These are phyloP conservation scores for Dendrolimus houi DNA, from an alignment of 2,888 invertebrate genomes.

Conservation along the genomic window DNA sequence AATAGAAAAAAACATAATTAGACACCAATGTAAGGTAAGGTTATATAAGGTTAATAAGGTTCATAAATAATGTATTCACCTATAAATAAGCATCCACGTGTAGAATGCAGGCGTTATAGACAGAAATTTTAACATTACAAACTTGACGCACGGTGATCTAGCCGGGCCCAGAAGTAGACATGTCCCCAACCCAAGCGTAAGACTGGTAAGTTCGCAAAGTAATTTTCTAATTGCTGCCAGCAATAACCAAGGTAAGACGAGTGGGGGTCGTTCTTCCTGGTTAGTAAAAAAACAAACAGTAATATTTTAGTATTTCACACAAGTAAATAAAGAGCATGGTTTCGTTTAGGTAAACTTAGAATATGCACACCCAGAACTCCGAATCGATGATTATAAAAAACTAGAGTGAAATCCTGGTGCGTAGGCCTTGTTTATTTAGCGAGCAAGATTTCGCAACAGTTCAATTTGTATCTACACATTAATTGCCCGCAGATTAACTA, in stretches of 20 bases:
- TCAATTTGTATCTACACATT: no score
- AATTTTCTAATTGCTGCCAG: slow-evolving; percentile 64
- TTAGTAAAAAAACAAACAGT: neutral
- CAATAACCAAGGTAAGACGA: slow-evolving; percentile 72
- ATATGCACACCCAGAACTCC: no score
- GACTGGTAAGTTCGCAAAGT: slow-evolving; percentile 57
- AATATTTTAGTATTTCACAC: neutral
- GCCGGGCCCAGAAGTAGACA: slow-evolving; percentile 64
- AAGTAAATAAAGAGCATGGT: no score
- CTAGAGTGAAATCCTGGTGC: no score
- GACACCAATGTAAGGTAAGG: no score
- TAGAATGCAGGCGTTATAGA: slow-evolving; percentile 66
- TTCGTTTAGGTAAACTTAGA: no score
- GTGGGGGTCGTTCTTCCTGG: slow-evolving; percentile 67
- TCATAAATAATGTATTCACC: slow-evolving; percentile 28
- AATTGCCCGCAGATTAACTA: no score
- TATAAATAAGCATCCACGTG: slow-evolving; percentile 66
- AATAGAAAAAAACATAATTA: no score
- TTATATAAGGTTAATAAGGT: no score
- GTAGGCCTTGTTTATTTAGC: no score
- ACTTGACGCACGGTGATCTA: slow-evolving; percentile 62
- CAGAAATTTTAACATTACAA: slow-evolving; percentile 57
- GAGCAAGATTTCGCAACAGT: no score
- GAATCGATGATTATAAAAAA: no score
- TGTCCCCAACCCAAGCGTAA: slow-evolving; percentile 61